Base-by-base conservation (phyloP, 2,797 vertebrate genomes). In the Masticophis lateralis region DNA sequence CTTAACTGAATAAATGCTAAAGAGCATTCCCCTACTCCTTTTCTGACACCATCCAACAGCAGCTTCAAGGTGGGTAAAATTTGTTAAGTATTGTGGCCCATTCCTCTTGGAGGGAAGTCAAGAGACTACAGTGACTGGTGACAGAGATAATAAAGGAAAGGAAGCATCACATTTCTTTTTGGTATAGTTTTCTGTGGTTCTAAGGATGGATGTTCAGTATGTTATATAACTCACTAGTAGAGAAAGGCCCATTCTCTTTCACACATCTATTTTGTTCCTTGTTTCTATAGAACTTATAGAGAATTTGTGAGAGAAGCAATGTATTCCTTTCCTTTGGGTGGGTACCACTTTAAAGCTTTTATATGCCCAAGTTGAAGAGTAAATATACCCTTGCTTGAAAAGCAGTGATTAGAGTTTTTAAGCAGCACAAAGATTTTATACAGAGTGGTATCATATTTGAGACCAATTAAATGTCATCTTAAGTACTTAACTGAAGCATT, bases 401-500 rank as follows among this genome's bases (percentile, higher is more conserved):
- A 94, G 91, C 86, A 74, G 94, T 90, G 93, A 96, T 96, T 96
- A 95, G 95, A 94, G 74, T 92, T 96, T 96, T 96, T 95, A 91
- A 96, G 94, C 93, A 94, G 91, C 90, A 93, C 55, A 90, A 88
- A 95, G 93, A 93, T 91, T 95, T 95, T 96, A 95, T 53, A 93
- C 55, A 91, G 91, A 95, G 87, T 53, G 93, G n/a, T 93, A 91
- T 86, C 91, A 94, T 94, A 91, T 90, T 95, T 92, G 63, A 94
- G 92, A 96, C 94, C 94, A 95, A 95, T 95, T 97, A 95, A 96
- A 95, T 96, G 92, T 93, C 95, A 96, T 96, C 95, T 94, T 96
- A 96, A 96, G 92, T 96, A 94, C 92, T 95, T 94, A 95, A 93
- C 90, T 47, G 61, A 93, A 95, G 57, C 37, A 37, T 51, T 94